A percentile compares a stretch with the other conserved stretches of the same genome.
These are phyloP conservation scores for Acanthisitta chloris DNA, from an alignment of 2,113 vertebrate genomes.

Conservation along the genomic window DNA sequence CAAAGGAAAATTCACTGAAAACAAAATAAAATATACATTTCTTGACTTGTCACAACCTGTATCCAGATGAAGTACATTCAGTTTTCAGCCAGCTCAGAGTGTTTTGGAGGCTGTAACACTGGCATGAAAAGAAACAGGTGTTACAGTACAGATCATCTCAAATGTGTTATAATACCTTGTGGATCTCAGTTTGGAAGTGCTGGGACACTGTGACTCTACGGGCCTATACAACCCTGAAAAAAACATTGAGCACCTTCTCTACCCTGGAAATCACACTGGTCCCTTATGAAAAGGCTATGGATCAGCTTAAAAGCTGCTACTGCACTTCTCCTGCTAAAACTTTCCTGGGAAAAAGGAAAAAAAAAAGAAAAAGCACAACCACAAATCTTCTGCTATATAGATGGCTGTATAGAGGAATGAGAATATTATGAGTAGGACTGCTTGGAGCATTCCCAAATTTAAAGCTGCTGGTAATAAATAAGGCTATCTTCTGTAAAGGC, in stretches of 20 bases:
- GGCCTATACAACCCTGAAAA: not conserved
- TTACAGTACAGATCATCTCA: not conserved
- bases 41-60: not conserved
- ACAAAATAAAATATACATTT: not conserved
- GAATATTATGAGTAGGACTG: not conserved
- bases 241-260: not conserved
- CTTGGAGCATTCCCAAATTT: not conserved
- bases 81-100: not conserved
- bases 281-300: not conserved
- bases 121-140: not conserved
- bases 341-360: not conserved
- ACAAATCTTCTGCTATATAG: not conserved
- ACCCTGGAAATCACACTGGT: not conserved
- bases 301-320: not conserved
- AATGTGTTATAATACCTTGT: not conserved
- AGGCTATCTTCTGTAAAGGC: not conserved
- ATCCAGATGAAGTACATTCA: not conserved
- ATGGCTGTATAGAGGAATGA: not conserved
- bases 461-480: not conserved
- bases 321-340: not conserved
- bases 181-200: not conserved
- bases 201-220: not conserved
- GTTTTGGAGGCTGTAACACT: not conserved
- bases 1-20: not conserved
- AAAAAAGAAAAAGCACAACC: not conserved